Evolutionary conservation across 1,140 invertebrate species (phyloP).

Genomic region (Nasonia vitripennis): DNA sequence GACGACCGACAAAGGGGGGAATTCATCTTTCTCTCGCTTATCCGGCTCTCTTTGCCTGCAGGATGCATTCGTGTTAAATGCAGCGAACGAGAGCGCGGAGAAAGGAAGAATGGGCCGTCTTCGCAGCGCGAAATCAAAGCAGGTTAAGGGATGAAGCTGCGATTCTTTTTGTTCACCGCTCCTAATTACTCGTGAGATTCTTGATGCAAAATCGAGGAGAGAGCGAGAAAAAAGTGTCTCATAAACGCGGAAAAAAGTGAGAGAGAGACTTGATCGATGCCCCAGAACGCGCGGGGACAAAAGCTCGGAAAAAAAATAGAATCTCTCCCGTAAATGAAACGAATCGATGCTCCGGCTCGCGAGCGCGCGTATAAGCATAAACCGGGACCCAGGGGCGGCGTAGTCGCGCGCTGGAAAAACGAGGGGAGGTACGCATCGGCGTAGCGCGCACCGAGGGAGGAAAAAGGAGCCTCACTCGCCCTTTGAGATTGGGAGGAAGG

Average conservation of each 20-base stretch:
- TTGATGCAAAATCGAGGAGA: background rate
- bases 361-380: background rate
- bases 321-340: conserved; percentile 16
- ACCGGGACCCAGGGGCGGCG: background rate
- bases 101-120: background rate
- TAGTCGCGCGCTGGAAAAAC: background rate
- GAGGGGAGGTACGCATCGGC: background rate
- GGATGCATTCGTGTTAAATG: conserved; percentile 74
- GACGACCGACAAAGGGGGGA: conserved; percentile 70
- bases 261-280: conserved; percentile 44
- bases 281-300: conserved; percentile 22
- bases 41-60: conserved; percentile 58
- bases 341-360: background rate
- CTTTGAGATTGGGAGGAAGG: conserved; percentile 48
- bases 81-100: conserved; percentile 53
- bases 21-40: conserved; percentile 58
- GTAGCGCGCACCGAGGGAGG: conserved; percentile 12
- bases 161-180: background rate
- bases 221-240: background rate
- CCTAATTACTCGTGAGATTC: background rate
- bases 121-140: background rate
- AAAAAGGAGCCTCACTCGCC: conserved; percentile 33
- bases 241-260: background rate
- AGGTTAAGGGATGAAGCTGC: background rate
- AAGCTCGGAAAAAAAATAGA: conserved; percentile 33